Conservation (phyloP, 2,797 vertebrate species). For the Dermochelys coriacea region DNA sequence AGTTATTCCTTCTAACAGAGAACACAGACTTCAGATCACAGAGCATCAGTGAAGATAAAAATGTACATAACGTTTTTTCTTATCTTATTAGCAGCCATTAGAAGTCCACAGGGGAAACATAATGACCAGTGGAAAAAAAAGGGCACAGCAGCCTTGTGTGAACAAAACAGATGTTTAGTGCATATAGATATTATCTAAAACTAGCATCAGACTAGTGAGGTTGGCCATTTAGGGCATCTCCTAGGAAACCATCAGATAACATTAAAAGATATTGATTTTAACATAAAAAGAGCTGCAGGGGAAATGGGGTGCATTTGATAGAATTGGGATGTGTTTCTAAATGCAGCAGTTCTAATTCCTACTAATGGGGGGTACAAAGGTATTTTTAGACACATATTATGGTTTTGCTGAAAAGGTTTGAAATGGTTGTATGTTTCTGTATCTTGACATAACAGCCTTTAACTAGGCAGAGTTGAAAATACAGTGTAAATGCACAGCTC, state of each 20-base stretch:
- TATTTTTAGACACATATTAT: conserved; percentile 6
- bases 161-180: conserved; percentile 82
- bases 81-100: conserved; percentile 75
- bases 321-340: conserved; percentile 68
- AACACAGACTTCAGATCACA: conserved; percentile 52
- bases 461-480: conserved; percentile 28
- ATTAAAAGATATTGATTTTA: conserved; percentile 80
- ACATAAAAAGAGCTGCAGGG: conserved; percentile 80
- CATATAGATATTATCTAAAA: conserved; percentile 79
- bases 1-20: conserved; percentile 58
- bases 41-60: conserved; percentile 44
- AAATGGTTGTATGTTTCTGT: neutral
- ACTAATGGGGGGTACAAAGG: neutral
- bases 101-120: conserved; percentile 68
- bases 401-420: conserved; percentile 30
- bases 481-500: conserved; percentile 1
- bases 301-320: conserved; percentile 66
- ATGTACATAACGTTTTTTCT: conserved; percentile 60
- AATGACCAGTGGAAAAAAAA: conserved; percentile 77
- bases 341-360: conserved; percentile 65
- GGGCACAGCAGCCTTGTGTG: conserved; percentile 70
- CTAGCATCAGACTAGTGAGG: conserved; percentile 73
- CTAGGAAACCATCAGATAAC: conserved; percentile 86
- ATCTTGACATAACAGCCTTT: conserved; percentile 26
- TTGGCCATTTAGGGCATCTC: conserved; percentile 82